Evolutionary conservation across 2,797 vertebrate genomes (phyloP).

Genomic region (Falco cherrug): DNA sequence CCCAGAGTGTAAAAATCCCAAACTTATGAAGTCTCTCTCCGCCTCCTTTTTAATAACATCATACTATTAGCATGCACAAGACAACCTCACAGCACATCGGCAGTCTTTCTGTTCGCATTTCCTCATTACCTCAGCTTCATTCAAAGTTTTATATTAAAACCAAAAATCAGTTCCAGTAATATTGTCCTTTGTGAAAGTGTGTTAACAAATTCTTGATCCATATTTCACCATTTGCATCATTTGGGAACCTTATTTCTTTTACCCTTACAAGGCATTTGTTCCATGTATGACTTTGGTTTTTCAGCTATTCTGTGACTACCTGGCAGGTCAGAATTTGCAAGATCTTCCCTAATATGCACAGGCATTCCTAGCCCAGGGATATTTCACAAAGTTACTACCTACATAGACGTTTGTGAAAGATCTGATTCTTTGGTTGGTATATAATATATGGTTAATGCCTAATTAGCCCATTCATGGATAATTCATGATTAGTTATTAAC

Average conservation of each 20-base stretch:
- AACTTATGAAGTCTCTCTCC: not conserved
- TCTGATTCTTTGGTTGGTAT: conserved; percentile 52
- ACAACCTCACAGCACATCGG: not conserved
- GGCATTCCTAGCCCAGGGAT: conserved; percentile 30
- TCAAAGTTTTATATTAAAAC: not conserved
- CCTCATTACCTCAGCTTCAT: not conserved
- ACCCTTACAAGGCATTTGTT: not conserved
- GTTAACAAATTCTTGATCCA: not conserved
- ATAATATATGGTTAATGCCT: conserved; percentile 65
- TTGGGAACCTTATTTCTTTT: not conserved
- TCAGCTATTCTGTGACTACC: not conserved
- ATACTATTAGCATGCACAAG: not conserved
- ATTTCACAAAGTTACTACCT: conserved; percentile 8
- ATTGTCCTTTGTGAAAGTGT: not conserved
- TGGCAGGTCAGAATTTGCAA: not conserved
- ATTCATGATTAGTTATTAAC: conserved; percentile 73
- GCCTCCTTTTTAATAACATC: not conserved
- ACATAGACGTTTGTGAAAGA: conserved; percentile 36
- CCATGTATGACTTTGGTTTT: not conserved
- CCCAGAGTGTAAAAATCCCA: not conserved
- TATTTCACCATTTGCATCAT: not conserved
- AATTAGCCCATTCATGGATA: conserved; percentile 71
- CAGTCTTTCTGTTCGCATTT: not conserved
- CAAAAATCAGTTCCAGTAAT: not conserved
- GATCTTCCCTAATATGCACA: not conserved